Percentiles rank a stretch among this genome's conserved stretches.
These are phyloP conservation scores for Microctonus aethiopoides DNA, from an alignment of 2,888 invertebrate species.

Conservation along the genomic window DNA sequence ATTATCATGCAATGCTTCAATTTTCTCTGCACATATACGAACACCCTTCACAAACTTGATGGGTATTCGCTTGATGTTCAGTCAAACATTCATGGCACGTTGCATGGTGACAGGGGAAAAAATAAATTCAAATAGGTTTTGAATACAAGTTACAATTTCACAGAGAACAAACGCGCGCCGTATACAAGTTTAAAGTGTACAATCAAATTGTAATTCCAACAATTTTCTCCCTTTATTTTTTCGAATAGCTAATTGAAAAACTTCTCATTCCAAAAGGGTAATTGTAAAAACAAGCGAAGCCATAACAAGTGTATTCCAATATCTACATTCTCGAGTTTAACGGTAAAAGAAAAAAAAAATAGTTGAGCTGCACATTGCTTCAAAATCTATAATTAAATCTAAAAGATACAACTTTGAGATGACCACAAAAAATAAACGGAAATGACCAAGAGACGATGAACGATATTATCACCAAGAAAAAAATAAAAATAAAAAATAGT, in stretches of 20 bases:
- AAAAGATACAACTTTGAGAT: not conserved
- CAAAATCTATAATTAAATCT: conserved; percentile 53
- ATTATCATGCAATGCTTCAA: conserved; percentile 6
- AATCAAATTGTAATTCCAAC: not conserved
- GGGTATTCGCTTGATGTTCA: conserved; percentile 9
- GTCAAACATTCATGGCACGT: conserved; percentile 4
- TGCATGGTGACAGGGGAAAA: not conserved
- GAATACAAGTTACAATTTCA: not conserved
- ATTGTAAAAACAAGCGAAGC: not conserved
- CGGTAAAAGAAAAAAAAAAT: not conserved
- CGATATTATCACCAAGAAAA: not conserved
- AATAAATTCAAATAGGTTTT: not conserved
- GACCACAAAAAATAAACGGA: not conserved
- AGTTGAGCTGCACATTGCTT: not conserved
- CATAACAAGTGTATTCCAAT: not conserved
- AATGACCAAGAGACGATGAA: not conserved
- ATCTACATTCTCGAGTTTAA: not conserved
- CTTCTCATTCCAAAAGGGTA: not conserved
- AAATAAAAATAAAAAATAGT: not conserved
- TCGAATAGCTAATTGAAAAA: not conserved
- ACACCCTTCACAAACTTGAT: no score
- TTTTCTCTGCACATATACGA: not conserved
- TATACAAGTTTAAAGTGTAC: not conserved
- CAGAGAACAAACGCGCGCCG: not conserved
- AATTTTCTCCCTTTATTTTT: not conserved